A percentile compares a stretch with the other conserved stretches of the same genome.
These are phyloP conservation scores for Opisthocomus hoazin DNA, from an alignment of 2,113 vertebrate genomes.

Conservation along the genomic window DNA sequence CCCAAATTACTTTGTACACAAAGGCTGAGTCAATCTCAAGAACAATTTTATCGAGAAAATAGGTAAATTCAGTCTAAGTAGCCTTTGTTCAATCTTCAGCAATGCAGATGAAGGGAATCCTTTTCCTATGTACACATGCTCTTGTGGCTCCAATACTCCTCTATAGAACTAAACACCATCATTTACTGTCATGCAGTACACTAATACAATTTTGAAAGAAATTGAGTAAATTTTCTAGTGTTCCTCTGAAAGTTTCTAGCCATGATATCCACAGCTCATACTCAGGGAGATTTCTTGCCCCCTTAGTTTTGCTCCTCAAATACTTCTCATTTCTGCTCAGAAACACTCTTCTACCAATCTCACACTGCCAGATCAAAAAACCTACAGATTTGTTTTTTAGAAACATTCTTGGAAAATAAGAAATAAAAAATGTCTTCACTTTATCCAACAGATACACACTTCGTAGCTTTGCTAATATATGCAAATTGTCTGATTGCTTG, in stretches of 20 bases:
- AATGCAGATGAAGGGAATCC: not conserved
- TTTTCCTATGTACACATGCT: not conserved
- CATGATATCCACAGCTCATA: not conserved
- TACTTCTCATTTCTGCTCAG: not conserved
- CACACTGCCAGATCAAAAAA: not conserved
- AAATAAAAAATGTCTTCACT: not conserved
- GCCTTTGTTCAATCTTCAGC: not conserved
- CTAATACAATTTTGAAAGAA: not conserved
- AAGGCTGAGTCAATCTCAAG: not conserved
- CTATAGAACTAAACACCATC: not conserved
- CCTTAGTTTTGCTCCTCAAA: not conserved
- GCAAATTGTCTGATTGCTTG: constrained; percentile 36
- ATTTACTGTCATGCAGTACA: not conserved
- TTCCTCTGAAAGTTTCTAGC: not conserved
- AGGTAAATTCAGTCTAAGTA: not conserved
- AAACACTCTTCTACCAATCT: not conserved
- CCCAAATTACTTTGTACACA: not conserved
- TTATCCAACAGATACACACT: constrained; percentile 29
- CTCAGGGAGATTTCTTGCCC: not conserved
- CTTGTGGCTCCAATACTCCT: not conserved
- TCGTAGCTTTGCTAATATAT: constrained; percentile 32
- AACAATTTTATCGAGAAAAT: not conserved
- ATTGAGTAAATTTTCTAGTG: not conserved
- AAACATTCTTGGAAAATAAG: not conserved
- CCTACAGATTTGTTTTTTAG: not conserved